Conservation (phyloP, 2,797 vertebrate species). For the Acrossocheilus fasciatus region DNA sequence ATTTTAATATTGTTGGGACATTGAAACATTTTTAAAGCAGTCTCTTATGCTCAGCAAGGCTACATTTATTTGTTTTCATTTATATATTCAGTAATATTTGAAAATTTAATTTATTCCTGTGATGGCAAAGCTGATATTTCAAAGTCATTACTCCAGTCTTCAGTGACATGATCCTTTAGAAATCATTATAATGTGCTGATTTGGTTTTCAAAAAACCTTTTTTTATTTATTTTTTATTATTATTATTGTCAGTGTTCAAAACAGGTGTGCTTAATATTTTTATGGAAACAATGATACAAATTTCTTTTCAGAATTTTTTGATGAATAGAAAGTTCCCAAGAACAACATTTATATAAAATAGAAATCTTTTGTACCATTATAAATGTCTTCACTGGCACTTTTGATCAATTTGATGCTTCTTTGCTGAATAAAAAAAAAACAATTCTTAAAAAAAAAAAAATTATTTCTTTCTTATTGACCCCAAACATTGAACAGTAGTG, state of each 20-base stretch:
- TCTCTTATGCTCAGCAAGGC: not conserved
- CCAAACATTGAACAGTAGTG: not conserved
- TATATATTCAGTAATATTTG: not conserved
- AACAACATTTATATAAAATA: not conserved
- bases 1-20: not conserved
- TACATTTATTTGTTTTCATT: not conserved
- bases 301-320: too few species aligned
- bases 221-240: too few species aligned
- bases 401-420: not conserved
- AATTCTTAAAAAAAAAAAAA: too few species aligned
- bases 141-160: not conserved
- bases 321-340: not conserved
- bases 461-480: not conserved
- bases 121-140: not conserved
- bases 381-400: not conserved
- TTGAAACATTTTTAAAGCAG: not conserved
- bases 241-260: not conserved
- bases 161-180: not conserved
- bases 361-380: too few species aligned
- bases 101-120: not conserved
- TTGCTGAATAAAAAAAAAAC: not conserved
- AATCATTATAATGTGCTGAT: not conserved
- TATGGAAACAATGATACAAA: not conserved
- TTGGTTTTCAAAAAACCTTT: not conserved
- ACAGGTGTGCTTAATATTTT: not conserved